Evolutionary conservation across 1,140 invertebrate genomes (phyloP), one percentile per base, ranked within the genome.

Genomic region (Drosophila arizonae): DNA sequence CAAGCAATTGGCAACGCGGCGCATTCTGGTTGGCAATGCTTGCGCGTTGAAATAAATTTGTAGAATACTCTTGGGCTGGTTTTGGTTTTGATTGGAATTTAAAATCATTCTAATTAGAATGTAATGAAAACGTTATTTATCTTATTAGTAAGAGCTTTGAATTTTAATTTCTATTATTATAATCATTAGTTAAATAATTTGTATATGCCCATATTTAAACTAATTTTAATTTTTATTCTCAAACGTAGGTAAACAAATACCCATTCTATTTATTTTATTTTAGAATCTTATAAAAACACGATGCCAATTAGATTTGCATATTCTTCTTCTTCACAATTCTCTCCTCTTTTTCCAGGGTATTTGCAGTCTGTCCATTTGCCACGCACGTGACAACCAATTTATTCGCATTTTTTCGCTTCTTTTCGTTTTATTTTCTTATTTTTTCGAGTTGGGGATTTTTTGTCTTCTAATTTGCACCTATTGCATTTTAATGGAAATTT

Each of bases 401-500:
- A 61, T 67, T 46, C 36, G 11, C 46, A 69, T 65, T 80, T 56
- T 64, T 51, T 70, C 41, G 30, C 17, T 17, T 15, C 33, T 46
- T 24, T 55, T 61, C 43, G 50, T 76, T 67, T 78, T 69, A 55
- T 66, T 50, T 67, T 48, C 51, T 46, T 45, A 51, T 28, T 3
- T 17, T 60, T 60, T 50, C 55, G 11, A 2, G n/a, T 41, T 70
- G 39, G 39, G 21, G 54, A 21, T 64, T 74, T 69, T 74, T 77
- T 77, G 64, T 77, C 74, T 77, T 77, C 63, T 87, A 87, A 87
- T 87, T 87, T 88, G 79, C 82, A 87, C 84, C 84, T 87, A 85
- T 84, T 79, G 80, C 81, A 69, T 79, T 79, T 84, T 81, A 87
- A 88, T 88, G 82, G 82, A 65, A 74, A 77, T 79, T 88, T 56